Percentiles rank a stretch among this genome's conserved stretches.
phyloP scores from a whole-genome alignment of 1,140 invertebrate species.

The Charaxes varanes region DNA sequence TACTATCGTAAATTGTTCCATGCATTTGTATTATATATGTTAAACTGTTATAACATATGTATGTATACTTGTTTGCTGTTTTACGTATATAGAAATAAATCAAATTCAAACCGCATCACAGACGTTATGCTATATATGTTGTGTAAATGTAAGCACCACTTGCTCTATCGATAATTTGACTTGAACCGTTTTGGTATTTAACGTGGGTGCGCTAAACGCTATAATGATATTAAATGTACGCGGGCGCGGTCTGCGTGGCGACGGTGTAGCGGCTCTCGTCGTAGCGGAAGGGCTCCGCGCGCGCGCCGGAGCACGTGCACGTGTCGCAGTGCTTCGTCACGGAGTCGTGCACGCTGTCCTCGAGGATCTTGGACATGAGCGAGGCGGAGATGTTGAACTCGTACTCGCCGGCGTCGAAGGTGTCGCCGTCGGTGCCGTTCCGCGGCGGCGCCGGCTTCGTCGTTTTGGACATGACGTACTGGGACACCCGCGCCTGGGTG shows the following conservation, averaged over 20 bases:
- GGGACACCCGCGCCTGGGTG: slow-evolving; percentile 90
- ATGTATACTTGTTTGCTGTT: too few relatives aligned
- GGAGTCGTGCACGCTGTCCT: slow-evolving; percentile 86
- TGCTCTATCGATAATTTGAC: slow-evolving; percentile 11
- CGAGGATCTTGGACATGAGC: slow-evolving; percentile 94
- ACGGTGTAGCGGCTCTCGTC: slow-evolving; percentile 75
- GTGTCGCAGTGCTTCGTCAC: slow-evolving; percentile 87
- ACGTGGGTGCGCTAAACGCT: slow-evolving; percentile 14
- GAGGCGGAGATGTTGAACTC: slow-evolving; percentile 91
- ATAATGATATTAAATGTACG: slow-evolving; percentile 10
- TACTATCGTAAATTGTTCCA: too few relatives aligned
- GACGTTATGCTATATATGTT: too few relatives aligned
- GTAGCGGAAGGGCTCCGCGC: slow-evolving; percentile 76
- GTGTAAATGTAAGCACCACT: too few relatives aligned
- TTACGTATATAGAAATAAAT: too few relatives aligned
- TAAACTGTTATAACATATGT: too few relatives aligned
- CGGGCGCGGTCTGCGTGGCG: slow-evolving; percentile 79
- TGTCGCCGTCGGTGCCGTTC: slow-evolving; percentile 64
- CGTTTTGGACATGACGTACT: slow-evolving; percentile 82
- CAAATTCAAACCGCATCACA: too few relatives aligned
- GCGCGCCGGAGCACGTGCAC: slow-evolving; percentile 81
- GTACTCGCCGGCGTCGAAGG: slow-evolving; percentile 70
- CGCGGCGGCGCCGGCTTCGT: slow-evolving; percentile 68
- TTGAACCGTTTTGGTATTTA: slow-evolving; percentile 9
- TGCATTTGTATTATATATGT: too few relatives aligned